Base-by-base conservation (phyloP, 2,888 invertebrate species). In the Gibbula magus region DNA sequence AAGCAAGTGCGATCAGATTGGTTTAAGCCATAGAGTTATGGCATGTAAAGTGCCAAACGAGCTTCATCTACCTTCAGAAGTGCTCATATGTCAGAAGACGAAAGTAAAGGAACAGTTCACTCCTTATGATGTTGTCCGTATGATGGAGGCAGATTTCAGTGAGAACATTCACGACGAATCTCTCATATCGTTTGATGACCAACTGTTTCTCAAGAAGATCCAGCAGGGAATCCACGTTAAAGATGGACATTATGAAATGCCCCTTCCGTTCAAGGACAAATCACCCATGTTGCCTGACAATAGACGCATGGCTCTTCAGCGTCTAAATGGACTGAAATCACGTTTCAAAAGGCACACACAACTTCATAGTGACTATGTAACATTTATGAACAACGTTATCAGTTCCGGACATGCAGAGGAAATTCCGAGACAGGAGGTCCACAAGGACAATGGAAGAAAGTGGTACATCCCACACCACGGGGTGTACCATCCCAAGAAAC, bases 401-500 rank as follows among this genome's bases (percentile, higher is more conserved):
- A n/a, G 20, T n/a, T 18, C 7, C 16, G 52, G 75, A 18, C 29
- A 75, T 13, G 53, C 75, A 13, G 53, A 53, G 22, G 10, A 52
- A 8, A 22, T 39, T 2, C 53, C 52, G 25, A 8, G n/a, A 22
- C n/a, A 10, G 4, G 74, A 52, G 10, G 22, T 25, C 3, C 53
- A 53, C 18, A 20, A 54, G 3, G 75, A 54, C 16, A n/a, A 22
- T 22, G 39, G 18, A n/a, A n/a, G n/a, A n/a, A n/a, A n/a, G n/a
- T 82, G 56, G 82, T 80, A 78, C 39, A 51, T 78, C 10, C 78
- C 74, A 2, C 78, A 73, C 20, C 73, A 73, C 20, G 78, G 79
- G 18, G 79, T 79, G 22, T 79, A 53, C 45, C 73, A 79, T 39
- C 80, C 73, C 22, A 76, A 73, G 29, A 82, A 82, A 39, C 78